Base-by-base conservation (phyloP, 2,888 invertebrate species). In the Vandiemenella viatica region DNA sequence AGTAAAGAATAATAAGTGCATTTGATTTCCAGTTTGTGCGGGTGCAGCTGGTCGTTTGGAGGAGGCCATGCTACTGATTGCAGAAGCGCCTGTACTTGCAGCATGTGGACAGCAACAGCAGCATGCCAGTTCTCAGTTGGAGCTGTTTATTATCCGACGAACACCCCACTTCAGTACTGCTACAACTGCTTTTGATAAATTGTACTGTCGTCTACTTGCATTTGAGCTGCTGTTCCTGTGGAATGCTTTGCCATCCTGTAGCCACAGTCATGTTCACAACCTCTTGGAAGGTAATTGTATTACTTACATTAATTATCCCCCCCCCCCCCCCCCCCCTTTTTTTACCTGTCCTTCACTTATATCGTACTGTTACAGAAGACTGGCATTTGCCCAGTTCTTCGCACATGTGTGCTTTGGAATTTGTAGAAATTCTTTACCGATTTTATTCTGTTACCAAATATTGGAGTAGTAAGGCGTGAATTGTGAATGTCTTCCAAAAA, bases 191-290 rank as follows among this genome's bases (percentile, higher is more conserved):
- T 49, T 42, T 20, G 55, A 55, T 43, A 42, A 47, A 32, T 42
- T 47, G 1, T 73, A 72, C 59, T 79, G 76, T 65, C 71, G 70
- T 53, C 62, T 80, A 49, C 66, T 79, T 44, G 69, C 74, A 17
- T 75, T 76, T 58, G 81, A 82, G 62, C 67, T 80, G 61, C 66
- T 82, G 26, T 81, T 78, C 58, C 63, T 81, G 43, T 81, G 81
- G 80, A 79, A 79, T 58, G 74, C 79, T 10, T 62, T 81, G 55
- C 72, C 77, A 19, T 76, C 70, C 54, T 79, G 71, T 63, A 72
- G 60, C 37, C 46, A 49, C 0, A 63, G 66, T 26, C 61, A 66
- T 17, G 58, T 73, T 15, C 54, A 58, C 15, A 56, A 51, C 18
- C 71, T 75, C 43, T 60, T 71, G 50, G 52, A 59, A 56, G 72